Evolutionary conservation across 2,113 vertebrate genomes (phyloP).

Genomic region (Bucco capensis): DNA sequence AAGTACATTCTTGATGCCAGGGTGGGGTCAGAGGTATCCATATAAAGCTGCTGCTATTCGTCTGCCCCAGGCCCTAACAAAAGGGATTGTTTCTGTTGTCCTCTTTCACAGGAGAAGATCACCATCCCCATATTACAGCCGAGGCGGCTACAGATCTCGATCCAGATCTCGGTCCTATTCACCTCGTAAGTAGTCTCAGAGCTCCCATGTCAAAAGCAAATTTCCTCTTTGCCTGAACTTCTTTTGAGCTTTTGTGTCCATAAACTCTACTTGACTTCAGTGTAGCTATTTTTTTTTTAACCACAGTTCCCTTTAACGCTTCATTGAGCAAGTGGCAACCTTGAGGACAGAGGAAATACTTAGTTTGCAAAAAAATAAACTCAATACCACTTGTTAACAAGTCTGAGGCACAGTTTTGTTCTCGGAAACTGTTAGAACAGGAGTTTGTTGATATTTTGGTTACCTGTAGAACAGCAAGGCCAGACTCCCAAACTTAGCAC

Average conservation of each 20-base stretch:
- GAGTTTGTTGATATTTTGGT: not conserved
- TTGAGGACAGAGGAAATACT: not conserved
- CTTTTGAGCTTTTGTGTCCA: not conserved
- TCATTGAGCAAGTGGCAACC: not conserved
- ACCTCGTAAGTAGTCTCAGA: constrained; percentile 82
- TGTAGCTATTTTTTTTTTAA: not conserved
- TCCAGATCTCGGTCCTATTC: constrained; percentile 94
- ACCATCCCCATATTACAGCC: constrained; percentile 91
- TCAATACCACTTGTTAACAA: not conserved
- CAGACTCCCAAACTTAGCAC: accelerated
- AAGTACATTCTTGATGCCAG: not conserved
- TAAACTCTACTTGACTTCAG: not conserved
- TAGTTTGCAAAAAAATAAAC: not conserved
- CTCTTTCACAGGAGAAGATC: constrained; percentile 83
- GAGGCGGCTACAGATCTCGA: constrained; percentile 89
- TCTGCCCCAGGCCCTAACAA: accelerated
- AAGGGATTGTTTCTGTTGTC: not conserved
- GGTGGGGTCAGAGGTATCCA: not conserved
- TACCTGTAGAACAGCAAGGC: not conserved
- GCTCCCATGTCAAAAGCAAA: not conserved
- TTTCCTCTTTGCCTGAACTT: not conserved
- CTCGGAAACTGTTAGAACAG: not conserved
- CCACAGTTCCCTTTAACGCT: not conserved
- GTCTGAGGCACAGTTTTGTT: not conserved
- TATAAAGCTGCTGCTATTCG: not conserved